phyloP scores from a whole-genome alignment of 2,113 vertebrate genomes.

The Collichthys lucidus region DNA sequence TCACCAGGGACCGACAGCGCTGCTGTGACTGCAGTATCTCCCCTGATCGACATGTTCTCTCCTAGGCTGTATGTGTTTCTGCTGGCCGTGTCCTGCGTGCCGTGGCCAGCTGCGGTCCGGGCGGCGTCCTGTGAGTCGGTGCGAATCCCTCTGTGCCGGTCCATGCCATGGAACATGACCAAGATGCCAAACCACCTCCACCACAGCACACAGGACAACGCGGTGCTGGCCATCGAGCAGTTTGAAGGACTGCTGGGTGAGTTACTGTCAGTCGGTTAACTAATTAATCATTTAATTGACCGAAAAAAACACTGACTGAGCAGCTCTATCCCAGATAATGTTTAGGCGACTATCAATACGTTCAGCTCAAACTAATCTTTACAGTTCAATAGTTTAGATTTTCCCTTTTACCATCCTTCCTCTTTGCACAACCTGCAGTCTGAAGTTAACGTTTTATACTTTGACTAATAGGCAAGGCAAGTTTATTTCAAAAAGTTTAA shows the following conservation, averaged over 20 bases:
- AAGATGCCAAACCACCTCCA: slow-evolving; percentile 99
- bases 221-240: slow-evolving; percentile 97
- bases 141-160: slow-evolving; percentile 93
- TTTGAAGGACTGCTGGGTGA: slow-evolving; percentile 93
- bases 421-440: background rate
- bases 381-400: too few species aligned
- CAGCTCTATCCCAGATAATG: background rate
- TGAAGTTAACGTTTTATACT: background rate
- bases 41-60: slow-evolving; percentile 67
- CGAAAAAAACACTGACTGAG: too few species aligned
- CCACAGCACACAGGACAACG: slow-evolving; percentile 99
- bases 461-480: too few species aligned
- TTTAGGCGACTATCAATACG: background rate
- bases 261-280: background rate
- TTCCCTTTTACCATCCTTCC: too few species aligned
- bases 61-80: slow-evolving; percentile 68
- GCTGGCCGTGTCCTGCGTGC: slow-evolving; percentile 79
- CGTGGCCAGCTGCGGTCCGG: slow-evolving; percentile 71
- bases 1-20: slow-evolving; percentile 3
- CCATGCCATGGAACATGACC: slow-evolving; percentile 99
- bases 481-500: too few species aligned
- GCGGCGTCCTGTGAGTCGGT: slow-evolving; percentile 92
- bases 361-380: background rate
- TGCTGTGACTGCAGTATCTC: background rate
- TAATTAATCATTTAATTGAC: background rate